These are phyloP conservation scores for Zosterops hypoxanthus DNA, from an alignment of 2,113 vertebrate species.

Conservation along the genomic window DNA sequence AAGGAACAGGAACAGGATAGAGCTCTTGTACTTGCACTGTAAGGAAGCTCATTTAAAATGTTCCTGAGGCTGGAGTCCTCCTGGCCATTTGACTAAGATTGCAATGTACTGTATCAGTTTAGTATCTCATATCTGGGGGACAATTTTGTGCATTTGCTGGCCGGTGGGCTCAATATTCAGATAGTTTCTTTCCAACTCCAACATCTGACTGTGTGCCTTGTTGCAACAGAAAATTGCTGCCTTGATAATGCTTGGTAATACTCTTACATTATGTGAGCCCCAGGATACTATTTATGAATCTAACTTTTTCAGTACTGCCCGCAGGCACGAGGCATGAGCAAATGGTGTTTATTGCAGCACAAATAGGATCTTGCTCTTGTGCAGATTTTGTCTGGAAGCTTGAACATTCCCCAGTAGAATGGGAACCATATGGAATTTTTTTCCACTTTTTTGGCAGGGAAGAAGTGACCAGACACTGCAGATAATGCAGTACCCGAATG, in stretches of 20 bases:
- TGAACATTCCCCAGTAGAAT: slow-evolving; percentile 37
- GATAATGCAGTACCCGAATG: slow-evolving; percentile 9
- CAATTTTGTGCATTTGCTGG: background rate
- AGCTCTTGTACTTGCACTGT: background rate
- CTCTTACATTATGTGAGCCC: slow-evolving; percentile 53
- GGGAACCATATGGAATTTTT: slow-evolving; percentile 48
- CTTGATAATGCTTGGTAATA: slow-evolving; percentile 63
- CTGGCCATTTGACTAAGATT: slow-evolving; percentile 26
- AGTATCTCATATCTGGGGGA: slow-evolving; percentile 39
- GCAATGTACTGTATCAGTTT: background rate
- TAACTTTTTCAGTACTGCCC: slow-evolving; percentile 56
- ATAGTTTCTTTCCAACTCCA: slow-evolving; percentile 12
- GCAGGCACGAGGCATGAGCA: slow-evolving; percentile 48
- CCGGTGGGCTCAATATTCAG: slow-evolving; percentile 27
- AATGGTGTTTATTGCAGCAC: slow-evolving; percentile 64
- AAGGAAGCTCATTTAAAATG: slow-evolving; percentile 14
- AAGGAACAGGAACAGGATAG: background rate
- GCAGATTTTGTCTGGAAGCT: slow-evolving; percentile 45
- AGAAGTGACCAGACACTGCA: background rate
- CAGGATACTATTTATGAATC: slow-evolving; percentile 50
- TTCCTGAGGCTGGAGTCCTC: slow-evolving; percentile 16
- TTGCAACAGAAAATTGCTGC: slow-evolving; percentile 46
- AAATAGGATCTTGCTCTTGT: slow-evolving; percentile 61
- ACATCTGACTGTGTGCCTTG: slow-evolving; percentile 19
- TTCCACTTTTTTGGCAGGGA: background rate